Evolutionary conservation across 2,888 invertebrate genomes (phyloP).

Genomic region (Halictus quadricinctus): DNA sequence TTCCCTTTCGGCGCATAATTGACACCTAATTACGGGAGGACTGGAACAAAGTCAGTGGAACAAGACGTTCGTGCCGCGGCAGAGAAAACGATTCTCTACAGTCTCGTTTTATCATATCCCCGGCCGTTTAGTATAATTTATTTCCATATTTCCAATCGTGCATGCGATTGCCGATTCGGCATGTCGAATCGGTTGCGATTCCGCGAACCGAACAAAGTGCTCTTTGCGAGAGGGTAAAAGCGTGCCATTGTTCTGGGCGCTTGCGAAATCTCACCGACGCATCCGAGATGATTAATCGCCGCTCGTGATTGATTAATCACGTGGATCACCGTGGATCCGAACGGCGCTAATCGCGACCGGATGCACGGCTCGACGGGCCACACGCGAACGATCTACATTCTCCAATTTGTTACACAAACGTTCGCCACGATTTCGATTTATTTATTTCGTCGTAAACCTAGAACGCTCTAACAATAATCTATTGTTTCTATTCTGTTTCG

Average conservation of each 20-base stretch:
- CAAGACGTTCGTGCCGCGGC: not conserved
- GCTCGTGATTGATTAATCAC: slow-evolving; percentile 58
- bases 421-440: not conserved
- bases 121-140: slow-evolving; percentile 24
- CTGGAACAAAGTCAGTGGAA: slow-evolving; percentile 23
- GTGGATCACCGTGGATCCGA: slow-evolving; percentile 38
- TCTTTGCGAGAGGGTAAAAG: slow-evolving; percentile 56
- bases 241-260: slow-evolving; percentile 49
- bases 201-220: slow-evolving; percentile 47
- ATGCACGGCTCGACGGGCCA: slow-evolving; percentile 36
- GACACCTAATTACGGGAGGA: slow-evolving; percentile 33
- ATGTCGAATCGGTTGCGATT: slow-evolving; percentile 21
- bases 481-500: too few species aligned
- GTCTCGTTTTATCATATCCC: slow-evolving; percentile 20
- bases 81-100: not conserved
- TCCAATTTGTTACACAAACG: not conserved
- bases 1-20: slow-evolving; percentile 22
- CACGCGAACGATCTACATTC: not conserved
- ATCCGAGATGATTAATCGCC: slow-evolving; percentile 62
- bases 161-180: slow-evolving; percentile 32
- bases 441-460: not conserved
- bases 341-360: slow-evolving; percentile 54
- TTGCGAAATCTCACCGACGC: slow-evolving; percentile 51
- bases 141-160: slow-evolving; percentile 29
- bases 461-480: not conserved